These are phyloP conservation scores for Drosophila subquinaria DNA, from an alignment of 2,888 invertebrate genomes.

Conservation along the genomic window DNA sequence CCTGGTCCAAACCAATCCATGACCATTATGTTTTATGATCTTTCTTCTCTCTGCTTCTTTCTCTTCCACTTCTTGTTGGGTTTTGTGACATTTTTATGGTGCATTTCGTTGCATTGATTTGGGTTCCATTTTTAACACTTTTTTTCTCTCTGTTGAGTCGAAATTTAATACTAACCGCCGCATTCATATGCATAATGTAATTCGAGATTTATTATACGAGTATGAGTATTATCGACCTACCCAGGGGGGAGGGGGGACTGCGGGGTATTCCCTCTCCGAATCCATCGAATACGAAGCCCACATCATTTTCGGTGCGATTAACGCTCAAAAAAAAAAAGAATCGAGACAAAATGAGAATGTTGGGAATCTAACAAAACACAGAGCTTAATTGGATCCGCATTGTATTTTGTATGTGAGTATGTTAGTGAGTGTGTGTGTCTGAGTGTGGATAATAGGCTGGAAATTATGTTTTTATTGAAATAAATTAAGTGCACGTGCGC, in stretches of 20 bases:
- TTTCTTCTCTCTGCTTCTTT: conserved; percentile 2
- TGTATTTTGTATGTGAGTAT: conserved; percentile 23
- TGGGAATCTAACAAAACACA: conserved; percentile 31
- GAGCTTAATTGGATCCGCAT: conserved; percentile 74
- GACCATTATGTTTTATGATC: conserved; percentile 73
- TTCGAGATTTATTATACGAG: conserved; percentile 72
- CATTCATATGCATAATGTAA: conserved; percentile 74
- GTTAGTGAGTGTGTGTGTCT: conserved; percentile 14
- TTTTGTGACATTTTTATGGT: conserved; percentile 75
- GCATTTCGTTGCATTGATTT: conserved; percentile 72
- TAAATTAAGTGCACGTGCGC: conserved; percentile 81
- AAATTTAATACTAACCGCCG: conserved; percentile 74
- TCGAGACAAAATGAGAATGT: conserved; percentile 14
- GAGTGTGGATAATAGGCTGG: conserved; percentile 74
- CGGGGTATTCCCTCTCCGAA: not conserved
- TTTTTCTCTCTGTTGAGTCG: conserved; percentile 24
- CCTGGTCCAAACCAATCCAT: conserved; percentile 31
- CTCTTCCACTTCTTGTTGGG: not conserved
- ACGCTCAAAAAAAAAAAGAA: conserved; percentile 43
- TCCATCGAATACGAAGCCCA: conserved; percentile 47
- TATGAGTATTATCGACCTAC: conserved; percentile 59
- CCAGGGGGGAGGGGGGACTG: not conserved
- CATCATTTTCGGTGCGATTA: conserved; percentile 75
- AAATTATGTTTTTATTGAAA: conserved; percentile 81
- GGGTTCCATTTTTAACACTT: conserved; percentile 62